Base-by-base conservation (phyloP, 2,888 invertebrate species). In the Petrolisthes cinctipes region DNA sequence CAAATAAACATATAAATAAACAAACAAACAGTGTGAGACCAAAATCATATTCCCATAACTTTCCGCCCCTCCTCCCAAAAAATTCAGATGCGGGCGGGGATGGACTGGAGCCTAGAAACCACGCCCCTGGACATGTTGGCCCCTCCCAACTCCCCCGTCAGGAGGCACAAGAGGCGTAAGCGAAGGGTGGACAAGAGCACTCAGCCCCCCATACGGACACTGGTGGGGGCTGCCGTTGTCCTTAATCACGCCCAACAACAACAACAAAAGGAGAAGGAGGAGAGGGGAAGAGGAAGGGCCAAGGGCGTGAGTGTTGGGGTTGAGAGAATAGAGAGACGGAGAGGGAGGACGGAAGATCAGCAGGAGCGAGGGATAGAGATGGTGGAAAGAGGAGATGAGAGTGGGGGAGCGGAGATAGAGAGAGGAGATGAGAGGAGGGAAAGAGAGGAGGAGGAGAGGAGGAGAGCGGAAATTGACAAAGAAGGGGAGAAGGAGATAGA, bases 111-210 rank as follows among this genome's bases (percentile, higher is more conserved):
- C 37, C 37, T 37, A 2, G 37, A 37, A 0, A 37, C 37, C 37
- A 37, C 37, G 37, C 37, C 37, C 37, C 37, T 37, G 37, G 37
- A 37, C 37, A 37, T 37, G 14, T 57, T 37, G n/a, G 87, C 83
- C n/a, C 87, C 87, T 14, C 87, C 83, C 54, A 87, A 83, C 84
- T 57, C 83, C 2, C 87, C 87, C 73, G 23, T n/a, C 17, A 75
- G 61, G 53, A 68, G 56, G n/a, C 80, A 87, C 83, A 83, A 75
- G 66, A 54, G 80, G 9, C 57, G 84, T n/a, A 75, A 81, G 73
- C 20, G 83, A 53, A 79, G 84, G 54, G 66, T 73, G 23, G 80
- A 87, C 61, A 83, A 68, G 17, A 14, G n/a, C 51, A 14, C 61
- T 57, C 83, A 79, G 53, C 83, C 87, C 6, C 53, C 80, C 73